Conservation (phyloP, 2,888 invertebrate genomes). For the Leptopilina drosophilae region DNA sequence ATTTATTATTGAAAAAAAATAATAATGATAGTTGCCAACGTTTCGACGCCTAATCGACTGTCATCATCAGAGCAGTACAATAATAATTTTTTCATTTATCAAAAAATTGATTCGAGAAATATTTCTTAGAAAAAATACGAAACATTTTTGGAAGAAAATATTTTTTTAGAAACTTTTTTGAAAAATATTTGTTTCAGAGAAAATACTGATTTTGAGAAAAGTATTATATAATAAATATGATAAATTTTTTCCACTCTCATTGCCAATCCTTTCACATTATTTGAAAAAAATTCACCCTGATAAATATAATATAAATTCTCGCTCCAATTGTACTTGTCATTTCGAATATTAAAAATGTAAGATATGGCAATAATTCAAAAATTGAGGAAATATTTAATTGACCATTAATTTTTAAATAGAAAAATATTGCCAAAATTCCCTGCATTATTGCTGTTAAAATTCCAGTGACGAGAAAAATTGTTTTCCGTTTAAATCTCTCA, state of each 20-base stretch:
- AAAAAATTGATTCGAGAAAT: too few species aligned
- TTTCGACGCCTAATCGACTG: too few species aligned
- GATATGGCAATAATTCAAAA: slow-evolving; percentile 80
- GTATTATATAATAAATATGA: slow-evolving; percentile 76
- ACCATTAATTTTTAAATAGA: slow-evolving; percentile 76
- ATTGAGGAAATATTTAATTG: slow-evolving; percentile 76
- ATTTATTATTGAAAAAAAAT: too few species aligned
- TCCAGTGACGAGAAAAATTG: slow-evolving; percentile 81
- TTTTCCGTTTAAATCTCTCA: slow-evolving; percentile 82
- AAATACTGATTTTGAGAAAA: too few species aligned
- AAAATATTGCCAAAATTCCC: slow-evolving; percentile 79
- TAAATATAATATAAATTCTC: slow-evolving; percentile 83
- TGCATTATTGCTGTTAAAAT: slow-evolving; percentile 79
- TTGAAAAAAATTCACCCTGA: slow-evolving; percentile 82
- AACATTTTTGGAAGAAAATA: too few species aligned
- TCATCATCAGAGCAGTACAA: too few species aligned
- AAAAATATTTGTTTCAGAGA: too few species aligned
- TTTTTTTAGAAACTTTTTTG: too few species aligned
- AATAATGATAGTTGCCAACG: too few species aligned
- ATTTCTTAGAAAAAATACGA: too few species aligned
- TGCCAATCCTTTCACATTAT: slow-evolving; percentile 82
- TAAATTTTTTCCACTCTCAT: slow-evolving; percentile 82
- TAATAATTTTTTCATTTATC: too few species aligned
- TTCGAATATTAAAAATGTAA: slow-evolving; percentile 81
- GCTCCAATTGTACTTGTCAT: slow-evolving; percentile 82